Conservation (phyloP, 2,888 invertebrate genomes). For the Hyalella azteca region DNA sequence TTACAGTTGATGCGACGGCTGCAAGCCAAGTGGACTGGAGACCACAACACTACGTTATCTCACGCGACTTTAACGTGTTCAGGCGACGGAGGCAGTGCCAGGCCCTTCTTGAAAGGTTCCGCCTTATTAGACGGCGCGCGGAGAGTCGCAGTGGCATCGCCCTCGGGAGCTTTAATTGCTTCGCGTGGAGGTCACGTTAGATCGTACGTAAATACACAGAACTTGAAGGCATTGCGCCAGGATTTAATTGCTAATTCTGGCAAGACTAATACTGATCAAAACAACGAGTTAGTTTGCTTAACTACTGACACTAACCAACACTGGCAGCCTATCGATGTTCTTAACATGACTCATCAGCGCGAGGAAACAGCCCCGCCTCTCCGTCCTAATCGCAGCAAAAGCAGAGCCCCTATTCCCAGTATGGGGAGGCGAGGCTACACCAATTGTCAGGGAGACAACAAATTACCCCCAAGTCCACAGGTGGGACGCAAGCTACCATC, state of each 20-base stretch:
- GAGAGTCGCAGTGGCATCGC: constrained; percentile 50
- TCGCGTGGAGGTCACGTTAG: constrained; percentile 45
- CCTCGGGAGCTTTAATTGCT: constrained; percentile 46
- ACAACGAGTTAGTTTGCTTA: constrained; percentile 43
- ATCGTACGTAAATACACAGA: constrained; percentile 45
- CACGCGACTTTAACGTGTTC: constrained; percentile 23
- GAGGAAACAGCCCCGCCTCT: constrained; percentile 47
- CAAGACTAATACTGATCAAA: constrained; percentile 37
- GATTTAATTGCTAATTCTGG: constrained; percentile 48
- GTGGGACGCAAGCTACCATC: background rate
- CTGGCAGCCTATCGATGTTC: constrained; percentile 40
- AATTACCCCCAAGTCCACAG: constrained; percentile 1
- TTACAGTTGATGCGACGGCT: constrained; percentile 56
- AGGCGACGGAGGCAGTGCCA: constrained; percentile 21
- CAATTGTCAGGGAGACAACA: background rate
- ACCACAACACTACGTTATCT: background rate
- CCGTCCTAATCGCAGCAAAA: constrained; percentile 44
- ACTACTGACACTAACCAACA: constrained; percentile 34
- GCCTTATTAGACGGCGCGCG: background rate
- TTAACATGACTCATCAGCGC: constrained; percentile 54
- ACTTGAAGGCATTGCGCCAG: constrained; percentile 43
- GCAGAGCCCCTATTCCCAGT: background rate
- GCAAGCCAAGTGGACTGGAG: constrained; percentile 51
- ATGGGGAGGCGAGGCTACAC: background rate
- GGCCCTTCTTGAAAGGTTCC: constrained; percentile 33